Base-by-base conservation (phyloP, 2,888 invertebrate species). In the Amphimallon solstitiale region DNA sequence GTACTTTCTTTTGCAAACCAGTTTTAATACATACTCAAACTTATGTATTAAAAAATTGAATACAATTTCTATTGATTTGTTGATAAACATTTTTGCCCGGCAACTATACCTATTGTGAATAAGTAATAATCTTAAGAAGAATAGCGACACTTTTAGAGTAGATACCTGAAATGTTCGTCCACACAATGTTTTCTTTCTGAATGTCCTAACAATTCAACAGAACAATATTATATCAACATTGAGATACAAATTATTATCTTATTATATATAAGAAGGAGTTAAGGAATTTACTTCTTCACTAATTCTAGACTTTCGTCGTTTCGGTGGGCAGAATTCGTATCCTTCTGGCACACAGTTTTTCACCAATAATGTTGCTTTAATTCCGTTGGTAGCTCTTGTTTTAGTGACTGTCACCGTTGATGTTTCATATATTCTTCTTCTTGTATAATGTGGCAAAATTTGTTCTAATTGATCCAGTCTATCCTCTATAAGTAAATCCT, bases 291-390 rank as follows among this genome's bases (percentile, higher is more conserved):
- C 48, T 23, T 56, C 64, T 15, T 48, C 46, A 48, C 23, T 65
- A 37, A 48, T 59, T 38, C 23, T 59, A 14, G 59, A 56, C 23
- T 48, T 56, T 29, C 64, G 35, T 21, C 59, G 46, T 29, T 74
- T 77, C 4, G 74, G 69, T 10, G 75, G 72, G 63, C 82, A 82
- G 40, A 80, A 71, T 45, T 78, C 77, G 49, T 76, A 77, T 9
- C 80, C 81, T 46, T 75, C 74, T 1, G 82, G 82, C 43, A 82
- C 73, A 67, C 82, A 82, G 71, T 82, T 82, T 70, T 79, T 80
- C 40, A 79, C 81, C 29, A 79, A 62, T 48, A 82, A 72, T 2
- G 82, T 82, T 14, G 82, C 82, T 68, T 76, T 81, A 1, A 73
- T 72, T 56, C 76, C 76, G 35, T 75, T 74, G 60, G 78, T 77